phyloP scores from a whole-genome alignment of 2,113 vertebrate species.

The Meriones unguiculatus region DNA sequence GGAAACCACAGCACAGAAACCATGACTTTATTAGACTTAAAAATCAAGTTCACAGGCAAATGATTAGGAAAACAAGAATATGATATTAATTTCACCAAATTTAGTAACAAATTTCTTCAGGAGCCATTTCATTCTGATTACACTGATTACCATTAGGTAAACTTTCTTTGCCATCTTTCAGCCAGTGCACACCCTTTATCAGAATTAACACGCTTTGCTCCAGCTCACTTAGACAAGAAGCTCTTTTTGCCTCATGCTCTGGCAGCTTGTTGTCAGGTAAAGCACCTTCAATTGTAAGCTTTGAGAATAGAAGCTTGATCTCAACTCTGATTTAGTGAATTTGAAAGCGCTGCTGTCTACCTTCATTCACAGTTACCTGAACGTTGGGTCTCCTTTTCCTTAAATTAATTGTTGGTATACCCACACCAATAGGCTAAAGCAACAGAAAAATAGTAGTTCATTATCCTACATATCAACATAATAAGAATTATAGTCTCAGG shows the following conservation, averaged over 20 bases:
- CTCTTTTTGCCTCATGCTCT: slow-evolving; percentile 86
- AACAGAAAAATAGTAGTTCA: slow-evolving; percentile 86
- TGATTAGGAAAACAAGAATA: slow-evolving; percentile 15
- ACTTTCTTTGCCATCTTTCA: slow-evolving; percentile 81
- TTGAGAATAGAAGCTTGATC: slow-evolving; percentile 82
- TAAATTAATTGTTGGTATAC: slow-evolving; percentile 90
- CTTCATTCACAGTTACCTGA: slow-evolving; percentile 88
- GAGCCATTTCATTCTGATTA: slow-evolving; percentile 46
- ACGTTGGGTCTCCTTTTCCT: slow-evolving; percentile 89
- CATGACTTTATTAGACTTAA: slow-evolving; percentile 16
- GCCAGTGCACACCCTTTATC: slow-evolving; percentile 76
- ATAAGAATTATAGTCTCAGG: not conserved
- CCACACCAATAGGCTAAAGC: slow-evolving; percentile 91
- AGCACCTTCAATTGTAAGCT: slow-evolving; percentile 78
- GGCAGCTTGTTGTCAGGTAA: slow-evolving; percentile 80
- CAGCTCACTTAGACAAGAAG: slow-evolving; percentile 79
- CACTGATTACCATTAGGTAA: slow-evolving; percentile 55
- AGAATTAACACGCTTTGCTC: slow-evolving; percentile 76
- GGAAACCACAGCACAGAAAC: not conserved
- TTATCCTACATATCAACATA: slow-evolving; percentile 57
- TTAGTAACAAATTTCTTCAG: slow-evolving; percentile 8
- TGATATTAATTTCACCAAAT: slow-evolving; percentile 29
- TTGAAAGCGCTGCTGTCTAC: slow-evolving; percentile 78
- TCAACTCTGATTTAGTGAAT: slow-evolving; percentile 78
- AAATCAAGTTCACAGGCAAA: slow-evolving; percentile 55